A percentile compares a stretch with the other conserved stretches of the same genome.
Conservation (phyloP, 2,888 invertebrate genomes). For the Drosophila eohydei region DNA sequence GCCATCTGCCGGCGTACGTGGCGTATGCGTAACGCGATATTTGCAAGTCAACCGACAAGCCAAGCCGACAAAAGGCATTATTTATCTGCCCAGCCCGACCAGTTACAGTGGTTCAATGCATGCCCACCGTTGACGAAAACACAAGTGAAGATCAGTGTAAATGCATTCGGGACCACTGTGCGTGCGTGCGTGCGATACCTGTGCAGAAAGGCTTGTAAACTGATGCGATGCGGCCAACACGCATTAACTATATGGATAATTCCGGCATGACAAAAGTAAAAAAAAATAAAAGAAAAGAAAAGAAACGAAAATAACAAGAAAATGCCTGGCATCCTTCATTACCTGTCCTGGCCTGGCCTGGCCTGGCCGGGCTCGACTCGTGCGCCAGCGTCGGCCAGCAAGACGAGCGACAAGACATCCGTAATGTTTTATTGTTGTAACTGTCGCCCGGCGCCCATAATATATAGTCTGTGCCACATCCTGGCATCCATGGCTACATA, state of each 20-base stretch:
- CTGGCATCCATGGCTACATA: conserved; percentile 36
- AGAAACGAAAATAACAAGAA: conserved; percentile 69
- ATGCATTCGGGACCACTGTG: conserved; percentile 36
- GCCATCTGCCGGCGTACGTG: conserved; percentile 37
- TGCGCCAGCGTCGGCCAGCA: conserved; percentile 12
- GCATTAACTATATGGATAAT: conserved; percentile 77
- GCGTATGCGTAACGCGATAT: conserved; percentile 69
- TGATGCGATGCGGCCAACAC: conserved; percentile 46
- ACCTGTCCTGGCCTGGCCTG: conserved; percentile 33
- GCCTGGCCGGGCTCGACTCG: conserved; percentile 6
- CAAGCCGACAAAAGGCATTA: conserved; percentile 54
- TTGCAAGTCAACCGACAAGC: conserved; percentile 66
- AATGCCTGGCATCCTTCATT: conserved; percentile 76
- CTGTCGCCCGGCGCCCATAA: conserved; percentile 71
- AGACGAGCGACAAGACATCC: conserved; percentile 68
- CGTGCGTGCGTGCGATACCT: conserved; percentile 58
- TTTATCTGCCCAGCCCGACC: conserved; percentile 44
- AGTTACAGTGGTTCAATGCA: conserved; percentile 26
- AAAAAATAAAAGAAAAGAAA: conserved; percentile 1
- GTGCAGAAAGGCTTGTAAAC: conserved; percentile 51
- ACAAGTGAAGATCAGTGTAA: not conserved
- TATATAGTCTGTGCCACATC: conserved; percentile 73
- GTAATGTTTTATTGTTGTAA: conserved; percentile 80
- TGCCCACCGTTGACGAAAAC: too few species aligned
- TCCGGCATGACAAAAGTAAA: conserved; percentile 54